These are phyloP conservation scores for Aldabrachelys gigantea DNA, from an alignment of 2,113 vertebrate genomes.

Conservation along the genomic window DNA sequence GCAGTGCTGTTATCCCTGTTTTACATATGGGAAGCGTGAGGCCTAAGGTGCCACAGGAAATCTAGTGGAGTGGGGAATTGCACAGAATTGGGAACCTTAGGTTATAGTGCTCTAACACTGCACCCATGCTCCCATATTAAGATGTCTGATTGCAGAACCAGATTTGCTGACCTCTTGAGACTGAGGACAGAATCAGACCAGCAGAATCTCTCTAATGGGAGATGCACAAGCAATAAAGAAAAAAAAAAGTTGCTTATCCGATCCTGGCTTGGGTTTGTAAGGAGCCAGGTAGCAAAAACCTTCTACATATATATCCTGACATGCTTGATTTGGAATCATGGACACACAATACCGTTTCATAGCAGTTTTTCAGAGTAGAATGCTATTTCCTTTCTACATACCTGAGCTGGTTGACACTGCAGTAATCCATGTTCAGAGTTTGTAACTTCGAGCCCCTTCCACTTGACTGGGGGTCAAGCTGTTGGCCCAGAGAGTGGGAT, in stretches of 20 bases:
- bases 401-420: neutral
- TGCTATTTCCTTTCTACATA: neutral
- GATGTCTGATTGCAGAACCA: neutral
- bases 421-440: neutral
- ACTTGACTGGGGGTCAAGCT: neutral
- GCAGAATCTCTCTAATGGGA: neutral
- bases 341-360: neutral
- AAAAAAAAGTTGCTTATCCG: neutral
- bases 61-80: neutral
- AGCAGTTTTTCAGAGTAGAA: neutral
- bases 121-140: neutral
- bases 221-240: neutral
- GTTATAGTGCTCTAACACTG: neutral
- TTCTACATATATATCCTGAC: neutral
- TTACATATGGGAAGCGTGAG: neutral
- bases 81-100: neutral
- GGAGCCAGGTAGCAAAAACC: neutral
- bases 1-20: neutral
- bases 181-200: neutral
- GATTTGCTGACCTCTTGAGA: neutral
- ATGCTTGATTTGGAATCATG: neutral
- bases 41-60: neutral
- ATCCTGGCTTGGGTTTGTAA: neutral
- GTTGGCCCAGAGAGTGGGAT: neutral
- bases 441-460: neutral